Percentiles rank a stretch among this genome's conserved stretches.
Evolutionary conservation across 2,113 vertebrate species (phyloP).

Genomic region (Albula goreensis): DNA sequence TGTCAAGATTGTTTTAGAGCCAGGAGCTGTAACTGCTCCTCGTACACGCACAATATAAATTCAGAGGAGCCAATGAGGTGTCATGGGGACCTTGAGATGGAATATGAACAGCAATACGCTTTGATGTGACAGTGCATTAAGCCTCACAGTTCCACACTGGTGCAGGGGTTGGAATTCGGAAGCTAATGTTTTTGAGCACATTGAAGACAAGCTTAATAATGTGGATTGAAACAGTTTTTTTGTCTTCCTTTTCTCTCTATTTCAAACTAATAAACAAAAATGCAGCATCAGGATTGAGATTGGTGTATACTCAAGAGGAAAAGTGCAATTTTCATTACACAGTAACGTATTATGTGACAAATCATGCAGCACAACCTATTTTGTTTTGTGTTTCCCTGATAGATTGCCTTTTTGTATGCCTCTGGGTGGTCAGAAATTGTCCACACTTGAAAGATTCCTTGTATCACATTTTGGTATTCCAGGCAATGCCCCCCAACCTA

Average conservation of each 20-base stretch:
- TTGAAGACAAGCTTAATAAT: neutral
- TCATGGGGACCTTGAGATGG: neutral
- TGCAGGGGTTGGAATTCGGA: neutral
- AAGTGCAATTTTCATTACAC: constrained; percentile 3
- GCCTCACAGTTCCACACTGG: neutral
- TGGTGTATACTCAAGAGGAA: too few relatives aligned
- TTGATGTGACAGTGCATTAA: neutral
- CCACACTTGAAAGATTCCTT: neutral
- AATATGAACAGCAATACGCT: neutral
- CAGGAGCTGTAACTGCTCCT: neutral
- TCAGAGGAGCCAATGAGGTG: neutral
- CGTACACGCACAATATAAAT: neutral
- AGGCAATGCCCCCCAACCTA: neutral
- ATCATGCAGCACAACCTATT: neutral
- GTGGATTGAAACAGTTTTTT: constrained; percentile 3
- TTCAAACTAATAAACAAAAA: neutral
- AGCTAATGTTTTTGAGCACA: neutral
- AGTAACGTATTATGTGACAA: neutral
- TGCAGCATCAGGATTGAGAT: neutral
- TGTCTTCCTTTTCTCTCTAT: neutral
- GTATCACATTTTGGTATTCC: constrained; percentile 8
- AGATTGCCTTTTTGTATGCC: constrained; percentile 41
- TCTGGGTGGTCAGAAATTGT: constrained; percentile 21
- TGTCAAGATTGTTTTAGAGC: constrained; percentile 34
- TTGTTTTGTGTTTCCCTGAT: constrained; percentile 16